phyloP scores from a whole-genome alignment of 2,113 vertebrate species.

The Archocentrus centrarchus region DNA sequence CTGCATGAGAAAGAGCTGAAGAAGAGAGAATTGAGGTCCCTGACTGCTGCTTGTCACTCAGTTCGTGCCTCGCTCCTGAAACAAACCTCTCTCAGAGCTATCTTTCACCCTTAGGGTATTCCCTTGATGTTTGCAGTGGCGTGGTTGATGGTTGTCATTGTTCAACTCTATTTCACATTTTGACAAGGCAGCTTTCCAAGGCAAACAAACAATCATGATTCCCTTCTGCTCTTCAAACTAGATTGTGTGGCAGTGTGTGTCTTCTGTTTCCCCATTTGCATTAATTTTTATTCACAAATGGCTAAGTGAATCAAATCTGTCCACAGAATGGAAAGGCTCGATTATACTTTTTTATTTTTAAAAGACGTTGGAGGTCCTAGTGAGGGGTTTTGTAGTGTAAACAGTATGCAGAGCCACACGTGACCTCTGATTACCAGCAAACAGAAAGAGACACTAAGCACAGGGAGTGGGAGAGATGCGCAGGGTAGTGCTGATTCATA shows the following conservation, averaged over 20 bases:
- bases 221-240: slow-evolving; percentile 13
- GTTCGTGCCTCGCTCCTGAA: slow-evolving; percentile 10
- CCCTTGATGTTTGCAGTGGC: slow-evolving; percentile 33
- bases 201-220: slow-evolving; percentile 53
- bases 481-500: slow-evolving; percentile 58
- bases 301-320: slow-evolving; percentile 5
- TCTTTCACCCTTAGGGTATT: slow-evolving; percentile 42
- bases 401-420: slow-evolving; percentile 22
- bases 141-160: slow-evolving; percentile 54
- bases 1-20: slow-evolving; percentile 1
- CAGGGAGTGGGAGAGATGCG: slow-evolving; percentile 35
- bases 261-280: background rate
- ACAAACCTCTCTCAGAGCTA: slow-evolving; percentile 39
- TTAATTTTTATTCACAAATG: slow-evolving; percentile 33
- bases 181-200: slow-evolving; percentile 31
- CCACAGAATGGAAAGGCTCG: background rate
- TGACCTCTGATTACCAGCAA: slow-evolving; percentile 59
- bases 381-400: slow-evolving; percentile 11
- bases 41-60: slow-evolving; percentile 22
- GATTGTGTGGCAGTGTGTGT: slow-evolving; percentile 14
- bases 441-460: slow-evolving; percentile 13
- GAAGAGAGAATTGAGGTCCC: slow-evolving; percentile 19
- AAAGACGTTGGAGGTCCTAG: slow-evolving; percentile 7
- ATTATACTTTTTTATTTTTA: slow-evolving; percentile 8
- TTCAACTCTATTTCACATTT: slow-evolving; percentile 65